phyloP scores from a whole-genome alignment of 92 coral and sea anemone genomes.

The Anthopleura xanthogrammica region DNA sequence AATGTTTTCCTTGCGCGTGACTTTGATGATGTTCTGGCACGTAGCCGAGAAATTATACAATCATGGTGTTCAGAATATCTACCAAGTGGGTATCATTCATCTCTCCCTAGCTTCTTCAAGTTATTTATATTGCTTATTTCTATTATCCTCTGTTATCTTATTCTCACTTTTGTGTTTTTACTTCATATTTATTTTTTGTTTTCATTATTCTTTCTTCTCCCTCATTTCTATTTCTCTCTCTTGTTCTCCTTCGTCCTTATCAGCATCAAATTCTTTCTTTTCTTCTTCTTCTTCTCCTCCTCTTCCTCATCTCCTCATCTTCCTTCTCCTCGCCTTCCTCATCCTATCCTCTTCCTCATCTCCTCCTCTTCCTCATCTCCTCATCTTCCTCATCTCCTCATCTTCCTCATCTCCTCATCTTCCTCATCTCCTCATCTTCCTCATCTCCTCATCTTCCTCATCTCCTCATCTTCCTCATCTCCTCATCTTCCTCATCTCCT shows the following conservation, averaged over 20 bases:
- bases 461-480: neutral
- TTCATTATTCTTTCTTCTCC: neutral
- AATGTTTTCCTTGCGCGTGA: conserved; percentile 12
- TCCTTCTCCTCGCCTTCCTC: neutral
- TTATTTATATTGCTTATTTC: too few species aligned
- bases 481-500: neutral
- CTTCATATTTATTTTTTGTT: too few species aligned
- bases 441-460: neutral
- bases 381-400: neutral
- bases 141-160: too few species aligned
- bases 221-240: neutral
- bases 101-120: too few species aligned
- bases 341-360: neutral
- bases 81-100: neutral
- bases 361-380: neutral
- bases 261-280: neutral
- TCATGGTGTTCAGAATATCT: conserved; percentile 16
- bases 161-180: too few species aligned
- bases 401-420: neutral
- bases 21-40: conserved; percentile 25
- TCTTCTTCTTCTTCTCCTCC: neutral
- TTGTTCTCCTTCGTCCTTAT: neutral
- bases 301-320: neutral
- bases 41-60: neutral
- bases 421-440: neutral